These are phyloP conservation scores for Crambe crambe DNA, from an alignment of 37 sponge, comb jelly and placozoan species.

Conservation along the genomic window DNA sequence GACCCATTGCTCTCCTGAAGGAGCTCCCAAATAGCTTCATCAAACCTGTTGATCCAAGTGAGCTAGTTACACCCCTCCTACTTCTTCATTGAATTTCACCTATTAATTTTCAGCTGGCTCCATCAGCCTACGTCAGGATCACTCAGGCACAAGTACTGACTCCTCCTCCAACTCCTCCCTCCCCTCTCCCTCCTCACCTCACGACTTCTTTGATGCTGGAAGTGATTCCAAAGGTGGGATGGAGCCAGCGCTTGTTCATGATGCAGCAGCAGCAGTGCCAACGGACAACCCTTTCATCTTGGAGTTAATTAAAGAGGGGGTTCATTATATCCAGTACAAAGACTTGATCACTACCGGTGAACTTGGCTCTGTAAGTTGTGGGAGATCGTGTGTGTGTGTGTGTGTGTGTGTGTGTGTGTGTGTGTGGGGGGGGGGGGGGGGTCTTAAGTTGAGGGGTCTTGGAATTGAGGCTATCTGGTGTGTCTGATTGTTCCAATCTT, in stretches of 20 bases:
- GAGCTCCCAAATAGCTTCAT: neutral
- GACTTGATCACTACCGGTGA: neutral
- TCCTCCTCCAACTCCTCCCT: neutral
- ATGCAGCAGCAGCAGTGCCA: neutral
- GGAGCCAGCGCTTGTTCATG: too few relatives aligned
- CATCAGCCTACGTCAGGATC: neutral
- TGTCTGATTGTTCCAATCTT: too few relatives aligned
- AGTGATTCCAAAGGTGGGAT: too few relatives aligned
- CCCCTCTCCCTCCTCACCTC: constrained; percentile 22
- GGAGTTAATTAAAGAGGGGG: constrained; percentile 10
- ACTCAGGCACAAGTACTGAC: neutral
- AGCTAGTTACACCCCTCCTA: too few relatives aligned
- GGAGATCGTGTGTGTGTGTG: too few relatives aligned
- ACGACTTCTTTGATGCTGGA: neutral
- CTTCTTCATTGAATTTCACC: too few relatives aligned
- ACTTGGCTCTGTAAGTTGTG: constrained; percentile 35
- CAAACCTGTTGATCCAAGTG: neutral
- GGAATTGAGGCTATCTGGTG: too few relatives aligned
- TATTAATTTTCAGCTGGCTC: neutral
- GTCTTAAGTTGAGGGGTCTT: too few relatives aligned
- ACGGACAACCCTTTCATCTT: neutral
- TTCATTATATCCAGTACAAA: neutral
- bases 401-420: too few relatives aligned
- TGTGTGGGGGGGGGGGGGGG: too few relatives aligned
- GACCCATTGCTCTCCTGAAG: constrained; percentile 10